Evolutionary conservation across 2,797 vertebrate genomes (phyloP).

Genomic region (Dromococcyx pavoninus): DNA sequence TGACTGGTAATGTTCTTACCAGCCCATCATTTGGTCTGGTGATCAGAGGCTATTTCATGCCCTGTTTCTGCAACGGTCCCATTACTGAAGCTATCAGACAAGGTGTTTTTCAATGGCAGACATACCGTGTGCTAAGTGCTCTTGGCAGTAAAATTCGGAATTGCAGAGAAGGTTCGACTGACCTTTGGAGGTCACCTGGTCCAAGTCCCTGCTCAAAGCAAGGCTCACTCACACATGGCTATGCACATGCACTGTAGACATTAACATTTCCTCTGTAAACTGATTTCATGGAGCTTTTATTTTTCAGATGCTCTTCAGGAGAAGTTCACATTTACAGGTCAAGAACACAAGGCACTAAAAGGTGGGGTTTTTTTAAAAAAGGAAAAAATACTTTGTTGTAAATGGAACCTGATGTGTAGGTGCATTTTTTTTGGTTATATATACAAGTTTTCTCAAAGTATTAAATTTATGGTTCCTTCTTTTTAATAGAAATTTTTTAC

Average conservation of each 20-base stretch:
- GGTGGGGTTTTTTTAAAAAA: neutral
- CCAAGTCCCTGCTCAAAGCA: neutral
- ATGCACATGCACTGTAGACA: accelerated
- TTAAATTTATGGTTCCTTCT: neutral
- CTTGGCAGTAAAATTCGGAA: neutral
- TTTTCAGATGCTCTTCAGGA: neutral
- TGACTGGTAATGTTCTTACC: neutral
- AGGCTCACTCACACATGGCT: neutral
- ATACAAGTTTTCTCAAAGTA: neutral
- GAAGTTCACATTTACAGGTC: neutral
- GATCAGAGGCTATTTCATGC: neutral
- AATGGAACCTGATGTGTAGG: neutral
- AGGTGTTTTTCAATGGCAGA: neutral
- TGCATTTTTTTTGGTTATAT: neutral
- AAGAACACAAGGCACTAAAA: neutral
- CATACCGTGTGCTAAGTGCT: neutral
- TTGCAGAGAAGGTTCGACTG: neutral
- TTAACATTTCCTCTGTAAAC: neutral
- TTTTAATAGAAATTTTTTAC: conserved; percentile 53
- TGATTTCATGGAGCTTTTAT: neutral
- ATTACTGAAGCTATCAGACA: neutral
- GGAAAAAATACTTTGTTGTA: neutral
- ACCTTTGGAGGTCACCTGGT: neutral
- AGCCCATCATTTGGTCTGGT: neutral
- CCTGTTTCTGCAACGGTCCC: neutral